Percentiles rank a stretch among this genome's conserved stretches.
Conservation (phyloP, 1,140 invertebrate genomes). For the Episyrphus balteatus region DNA sequence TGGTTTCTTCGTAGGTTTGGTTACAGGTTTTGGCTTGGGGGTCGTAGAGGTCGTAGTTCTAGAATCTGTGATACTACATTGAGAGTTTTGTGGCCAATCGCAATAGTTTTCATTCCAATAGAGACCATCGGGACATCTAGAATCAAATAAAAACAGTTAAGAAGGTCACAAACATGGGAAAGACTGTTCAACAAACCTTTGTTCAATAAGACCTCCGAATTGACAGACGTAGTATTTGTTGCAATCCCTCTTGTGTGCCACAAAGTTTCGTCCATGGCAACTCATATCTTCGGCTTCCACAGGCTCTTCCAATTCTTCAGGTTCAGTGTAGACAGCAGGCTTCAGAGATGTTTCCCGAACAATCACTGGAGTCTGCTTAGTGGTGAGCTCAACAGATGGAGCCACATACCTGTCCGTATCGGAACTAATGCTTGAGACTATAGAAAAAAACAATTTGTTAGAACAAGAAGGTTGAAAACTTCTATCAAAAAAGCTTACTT, state of each 20-base stretch:
- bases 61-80: constrained; percentile 36
- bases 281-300: constrained; percentile 24
- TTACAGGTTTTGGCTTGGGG: constrained; percentile 5
- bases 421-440: no score
- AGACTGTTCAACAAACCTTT: constrained; percentile 27
- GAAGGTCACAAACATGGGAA: not conserved
- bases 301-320: not conserved
- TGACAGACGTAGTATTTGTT: constrained; percentile 71
- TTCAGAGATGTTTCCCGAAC: not conserved
- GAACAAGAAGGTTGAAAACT: no score
- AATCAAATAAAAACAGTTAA: constrained; percentile 1
- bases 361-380: not conserved
- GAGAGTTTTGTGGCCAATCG: constrained; percentile 63
- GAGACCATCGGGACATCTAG: constrained; percentile 53
- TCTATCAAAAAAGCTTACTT: constrained; percentile 11
- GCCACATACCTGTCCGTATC: not conserved
- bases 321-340: constrained; percentile 1
- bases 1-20: not conserved
- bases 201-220: constrained; percentile 51
- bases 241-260: constrained; percentile 55
- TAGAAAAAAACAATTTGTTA: no score
- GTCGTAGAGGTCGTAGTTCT: constrained; percentile 9
- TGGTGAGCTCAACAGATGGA: not conserved
- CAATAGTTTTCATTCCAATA: constrained; percentile 69
- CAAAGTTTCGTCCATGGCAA: constrained; percentile 51